Evolutionary conservation across 2,113 vertebrate genomes (phyloP).

Genomic region (Condylura cristata): DNA sequence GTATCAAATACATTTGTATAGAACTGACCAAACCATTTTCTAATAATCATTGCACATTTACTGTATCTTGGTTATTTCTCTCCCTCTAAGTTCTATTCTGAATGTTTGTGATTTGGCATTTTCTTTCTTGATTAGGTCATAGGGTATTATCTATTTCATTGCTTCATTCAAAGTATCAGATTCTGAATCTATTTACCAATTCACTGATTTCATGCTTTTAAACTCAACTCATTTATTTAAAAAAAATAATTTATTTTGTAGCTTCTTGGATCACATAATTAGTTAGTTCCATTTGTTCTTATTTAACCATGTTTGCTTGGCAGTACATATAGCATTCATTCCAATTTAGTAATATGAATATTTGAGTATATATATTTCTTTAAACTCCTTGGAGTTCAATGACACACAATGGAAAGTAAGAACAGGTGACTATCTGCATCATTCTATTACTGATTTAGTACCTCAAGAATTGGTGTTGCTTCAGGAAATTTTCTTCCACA

Average conservation of each 20-base stretch:
- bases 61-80: neutral
- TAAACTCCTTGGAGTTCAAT: conserved; percentile 1
- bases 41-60: neutral
- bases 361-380: conserved; percentile 27
- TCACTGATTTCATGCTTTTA: neutral
- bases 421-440: neutral
- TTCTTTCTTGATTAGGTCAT: neutral
- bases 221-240: neutral
- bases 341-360: neutral
- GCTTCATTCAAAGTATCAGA: neutral
- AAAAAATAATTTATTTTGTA: neutral
- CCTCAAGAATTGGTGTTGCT: neutral
- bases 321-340: too few relatives aligned
- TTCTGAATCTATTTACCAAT: neutral
- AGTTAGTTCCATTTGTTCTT: neutral
- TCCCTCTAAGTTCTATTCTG: neutral
- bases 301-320: too few relatives aligned
- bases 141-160: neutral
- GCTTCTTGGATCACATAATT: neutral
- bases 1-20: neutral
- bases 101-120: conserved; percentile 21
- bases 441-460: conserved; percentile 12
- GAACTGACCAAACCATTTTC: neutral
- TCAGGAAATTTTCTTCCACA: neutral
- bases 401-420: conserved; percentile 24